Base-by-base conservation (phyloP, 2,797 vertebrate species). In the Hapalemur alaotrensis region DNA sequence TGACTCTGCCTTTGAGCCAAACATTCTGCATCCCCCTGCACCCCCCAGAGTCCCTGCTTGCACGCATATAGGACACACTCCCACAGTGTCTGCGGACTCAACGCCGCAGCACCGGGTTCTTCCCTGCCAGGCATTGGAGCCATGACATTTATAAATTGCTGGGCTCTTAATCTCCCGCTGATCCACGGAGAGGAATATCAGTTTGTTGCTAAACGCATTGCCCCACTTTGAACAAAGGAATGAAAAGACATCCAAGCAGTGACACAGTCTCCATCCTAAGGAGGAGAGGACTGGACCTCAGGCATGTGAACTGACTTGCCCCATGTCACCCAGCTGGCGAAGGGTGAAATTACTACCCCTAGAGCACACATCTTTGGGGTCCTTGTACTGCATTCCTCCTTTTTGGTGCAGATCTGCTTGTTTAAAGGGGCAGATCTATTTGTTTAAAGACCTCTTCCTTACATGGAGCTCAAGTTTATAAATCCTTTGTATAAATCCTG, bases 91-190 rank as follows among this genome's bases (percentile, higher is more conserved):
- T 82, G 61, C 35, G 30, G 78, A 88, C n/a, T 35, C 61, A 81
- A 14, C 6, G 4, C 17, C 41, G 52, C 72, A 65, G 89, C 18
- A 28, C 54, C 67, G 17, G 28, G 41, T 25, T 63, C 78, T 20
- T 80, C 25, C 73, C 76, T 90, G 93, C 91, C 0, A 10, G 70
- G 96, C 83, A 72, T 7, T 69, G 59, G 5, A 95, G 72, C 30
- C 0, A 1, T 93, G 95, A 82, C 95, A 96, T 96, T 97, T 96
- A 92, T 81, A 82, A 95, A 96, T 93, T 87, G 88, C 88, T 65
- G 50, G 79, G 67, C 63, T 93, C 88, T 96, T 75, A 82, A 82
- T 90, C 54, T 61, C 96, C 93, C 57, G 84, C 92, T 85, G 96
- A 69, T 90, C 48, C 78, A 93, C n/a, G 4, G 23, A 63, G 54